phyloP scores from a whole-genome alignment of 1,140 invertebrate genomes.

The Tetramorium simillimum region DNA sequence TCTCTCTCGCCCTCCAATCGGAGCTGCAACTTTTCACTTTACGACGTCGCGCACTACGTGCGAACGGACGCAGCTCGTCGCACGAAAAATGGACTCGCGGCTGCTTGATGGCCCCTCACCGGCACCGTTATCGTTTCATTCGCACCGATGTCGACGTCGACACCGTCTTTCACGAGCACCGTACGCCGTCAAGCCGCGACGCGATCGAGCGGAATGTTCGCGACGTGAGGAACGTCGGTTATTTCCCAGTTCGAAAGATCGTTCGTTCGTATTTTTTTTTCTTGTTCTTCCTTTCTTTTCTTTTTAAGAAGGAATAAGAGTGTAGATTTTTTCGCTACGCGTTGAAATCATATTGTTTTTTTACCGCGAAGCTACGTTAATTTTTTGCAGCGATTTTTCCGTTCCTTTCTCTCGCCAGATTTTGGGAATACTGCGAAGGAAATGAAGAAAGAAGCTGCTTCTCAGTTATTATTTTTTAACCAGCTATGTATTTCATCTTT shows the following conservation, averaged over 20 bases:
- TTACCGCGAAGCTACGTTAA: not conserved
- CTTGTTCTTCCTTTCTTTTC: not conserved
- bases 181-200: not conserved
- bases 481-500: not conserved
- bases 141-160: not conserved
- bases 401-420: not conserved
- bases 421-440: not conserved
- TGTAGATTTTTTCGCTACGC: constrained; percentile 13
- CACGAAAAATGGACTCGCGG: constrained; percentile 57
- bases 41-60: constrained; percentile 67
- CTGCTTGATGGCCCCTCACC: constrained; percentile 48
- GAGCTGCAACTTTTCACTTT: constrained; percentile 74
- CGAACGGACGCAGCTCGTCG: constrained; percentile 48
- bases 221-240: constrained; percentile 42
- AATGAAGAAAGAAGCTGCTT: not conserved
- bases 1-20: not conserved
- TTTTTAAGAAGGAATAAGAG: not conserved
- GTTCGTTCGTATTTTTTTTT: not conserved
- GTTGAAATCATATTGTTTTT: constrained; percentile 8
- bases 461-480: not conserved
- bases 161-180: constrained; percentile 38
- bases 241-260: not conserved
- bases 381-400: not conserved
- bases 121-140: constrained; percentile 59
- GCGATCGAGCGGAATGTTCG: constrained; percentile 33